Evolutionary conservation across 2,888 invertebrate species (phyloP), one percentile per base, ranked within the genome.

Genomic region (Perdita meconis): DNA sequence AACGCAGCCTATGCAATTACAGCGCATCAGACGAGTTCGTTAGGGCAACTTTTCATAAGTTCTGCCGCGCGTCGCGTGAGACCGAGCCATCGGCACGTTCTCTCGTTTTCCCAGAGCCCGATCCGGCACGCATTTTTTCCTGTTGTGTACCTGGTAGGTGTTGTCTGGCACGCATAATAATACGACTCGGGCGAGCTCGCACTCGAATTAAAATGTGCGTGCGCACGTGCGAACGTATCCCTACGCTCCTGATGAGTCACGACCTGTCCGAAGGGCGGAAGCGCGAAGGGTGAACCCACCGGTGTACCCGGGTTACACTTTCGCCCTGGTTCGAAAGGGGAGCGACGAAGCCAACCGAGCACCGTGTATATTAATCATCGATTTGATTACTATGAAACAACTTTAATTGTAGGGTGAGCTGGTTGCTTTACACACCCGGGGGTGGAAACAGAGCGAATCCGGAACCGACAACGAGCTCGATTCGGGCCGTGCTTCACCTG

Each of bases 241-340:
- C 66, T n/a, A n/a, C n/a, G n/a, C n/a, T 57, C 63, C 6, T 30
- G 70, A 47, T 78, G 78, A 78, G 78, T 78, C 80, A 78, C 68
- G 38, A n/a, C 2, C 24, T 56, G 26, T 38, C 50, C 38, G 22
- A 53, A n/a, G 51, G 50, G 26, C 66, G 80, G 69, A 70, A 79
- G 34, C 30, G 8, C 36, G 22, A 40, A 22, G 79, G 79, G 67
- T 30, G 77, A 59, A 60, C 13, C 16, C 24, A n/a, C n/a, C n/a
- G n/a, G n/a, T n/a, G 26, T 30, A 38, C 38, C 53, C 56, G 66
- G 47, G 72, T 60, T 44, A 24, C 60, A 22, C 16, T 56, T 65
- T 19, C 12, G 44, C 53, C 19, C 22, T 24, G 47, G 55, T 53
- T 53, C 51, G 16, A 55, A 12, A 22, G 55, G 73, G 56, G 22